These are phyloP conservation scores for Arrhamphus sclerolepis DNA, from an alignment of 2,797 vertebrate genomes.

Conservation along the genomic window DNA sequence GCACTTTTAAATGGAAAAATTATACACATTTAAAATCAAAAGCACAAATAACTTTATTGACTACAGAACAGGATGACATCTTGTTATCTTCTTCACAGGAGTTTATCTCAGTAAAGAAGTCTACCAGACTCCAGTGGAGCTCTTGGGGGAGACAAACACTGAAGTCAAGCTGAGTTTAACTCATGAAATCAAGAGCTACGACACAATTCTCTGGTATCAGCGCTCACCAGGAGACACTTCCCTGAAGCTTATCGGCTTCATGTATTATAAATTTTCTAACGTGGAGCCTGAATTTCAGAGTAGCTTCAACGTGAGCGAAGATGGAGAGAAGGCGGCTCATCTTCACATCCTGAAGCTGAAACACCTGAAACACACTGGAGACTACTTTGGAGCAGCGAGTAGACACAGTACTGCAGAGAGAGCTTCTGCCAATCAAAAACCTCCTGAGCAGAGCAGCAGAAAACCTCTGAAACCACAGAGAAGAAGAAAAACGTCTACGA, in stretches of 20 bases:
- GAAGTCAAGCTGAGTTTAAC: conserved; percentile 41
- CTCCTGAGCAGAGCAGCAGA: conserved; percentile 1
- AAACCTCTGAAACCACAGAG: conserved; percentile 27
- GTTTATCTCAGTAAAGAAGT: conserved; percentile 32
- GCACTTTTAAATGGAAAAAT: too few species aligned
- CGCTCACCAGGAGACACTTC: conserved; percentile 34
- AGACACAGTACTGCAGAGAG: conserved; percentile 39
- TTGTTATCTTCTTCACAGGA: conserved; percentile 25
- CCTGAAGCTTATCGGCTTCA: conserved; percentile 47
- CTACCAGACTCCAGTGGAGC: conserved; percentile 35
- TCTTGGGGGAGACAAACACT: neutral
- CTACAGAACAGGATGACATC: neutral
- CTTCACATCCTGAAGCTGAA: conserved; percentile 48
- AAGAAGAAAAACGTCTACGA: too few species aligned
- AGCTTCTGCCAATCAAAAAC: conserved; percentile 50
- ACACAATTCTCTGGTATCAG: conserved; percentile 70
- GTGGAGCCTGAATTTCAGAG: conserved; percentile 12
- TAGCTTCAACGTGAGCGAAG: conserved; percentile 53
- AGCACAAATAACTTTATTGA: neutral
- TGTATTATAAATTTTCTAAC: conserved; percentile 1
- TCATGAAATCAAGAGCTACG: conserved; percentile 42
- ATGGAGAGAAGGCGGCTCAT: conserved; percentile 44
- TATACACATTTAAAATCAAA: too few species aligned
- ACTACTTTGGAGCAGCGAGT: conserved; percentile 67
- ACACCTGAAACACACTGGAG: conserved; percentile 43